Evolutionary conservation across 2,113 vertebrate species (phyloP).

Genomic region (Cettia cetti): DNA sequence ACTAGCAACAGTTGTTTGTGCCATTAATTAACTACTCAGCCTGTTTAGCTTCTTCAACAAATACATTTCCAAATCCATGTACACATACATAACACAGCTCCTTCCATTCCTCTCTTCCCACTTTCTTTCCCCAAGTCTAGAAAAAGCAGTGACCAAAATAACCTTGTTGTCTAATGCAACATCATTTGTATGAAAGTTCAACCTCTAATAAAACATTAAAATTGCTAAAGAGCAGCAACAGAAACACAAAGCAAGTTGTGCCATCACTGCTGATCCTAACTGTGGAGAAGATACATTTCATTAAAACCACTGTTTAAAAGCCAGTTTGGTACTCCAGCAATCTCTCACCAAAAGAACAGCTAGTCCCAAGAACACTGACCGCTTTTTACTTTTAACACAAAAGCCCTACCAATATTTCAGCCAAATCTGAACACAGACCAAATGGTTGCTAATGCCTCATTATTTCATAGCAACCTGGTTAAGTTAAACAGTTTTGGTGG

Average conservation of each 20-base stretch:
- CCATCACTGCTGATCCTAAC: not conserved
- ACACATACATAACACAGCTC: not conserved
- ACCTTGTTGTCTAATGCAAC: not conserved
- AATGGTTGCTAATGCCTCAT: not conserved
- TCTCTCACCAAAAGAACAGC: not conserved
- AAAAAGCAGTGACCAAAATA: not conserved
- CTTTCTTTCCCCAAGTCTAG: not conserved
- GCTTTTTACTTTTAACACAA: not conserved
- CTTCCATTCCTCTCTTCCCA: not conserved
- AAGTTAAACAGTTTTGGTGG: not conserved
- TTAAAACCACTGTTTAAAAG: not conserved
- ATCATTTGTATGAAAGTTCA: not conserved
- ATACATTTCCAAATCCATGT: not conserved
- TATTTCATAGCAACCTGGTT: not conserved
- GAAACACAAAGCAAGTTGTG: not conserved
- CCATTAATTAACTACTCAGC: not conserved
- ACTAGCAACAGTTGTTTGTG: not conserved
- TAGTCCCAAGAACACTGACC: not conserved
- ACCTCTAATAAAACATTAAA: not conserved
- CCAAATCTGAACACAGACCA: not conserved
- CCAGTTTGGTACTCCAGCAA: not conserved
- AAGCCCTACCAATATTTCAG: not conserved
- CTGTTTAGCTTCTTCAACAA: not conserved
- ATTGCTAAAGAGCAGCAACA: not conserved
- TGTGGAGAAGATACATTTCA: not conserved